Conservation (phyloP, 2,797 vertebrate genomes). For the Amazonetta brasiliensis region DNA sequence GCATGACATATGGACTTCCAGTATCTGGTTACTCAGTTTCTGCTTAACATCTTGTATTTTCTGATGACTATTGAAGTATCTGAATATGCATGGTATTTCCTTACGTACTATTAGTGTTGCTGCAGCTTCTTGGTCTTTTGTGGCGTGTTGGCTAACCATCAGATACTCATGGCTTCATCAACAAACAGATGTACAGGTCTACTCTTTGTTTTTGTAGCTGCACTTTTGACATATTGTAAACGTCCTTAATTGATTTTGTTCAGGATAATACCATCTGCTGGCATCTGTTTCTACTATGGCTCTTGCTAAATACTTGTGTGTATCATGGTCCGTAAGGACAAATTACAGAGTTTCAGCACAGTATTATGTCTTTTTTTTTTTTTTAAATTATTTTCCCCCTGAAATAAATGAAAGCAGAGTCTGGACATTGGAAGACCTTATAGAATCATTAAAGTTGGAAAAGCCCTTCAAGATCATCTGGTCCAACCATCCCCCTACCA, state of each 20-base stretch:
- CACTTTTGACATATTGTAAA: constrained; percentile 47
- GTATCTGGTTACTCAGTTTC: not conserved
- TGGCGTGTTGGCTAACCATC: constrained; percentile 33
- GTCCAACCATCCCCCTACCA: too few relatives aligned
- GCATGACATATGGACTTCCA: not conserved
- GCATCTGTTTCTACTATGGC: constrained; percentile 39
- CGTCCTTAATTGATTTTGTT: constrained; percentile 61
- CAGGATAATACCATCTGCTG: constrained; percentile 48
- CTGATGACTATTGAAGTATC: not conserved
- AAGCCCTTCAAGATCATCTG: too few relatives aligned
- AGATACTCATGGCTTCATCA: constrained; percentile 46
- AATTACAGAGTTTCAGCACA: not conserved
- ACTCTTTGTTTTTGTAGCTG: constrained; percentile 45
- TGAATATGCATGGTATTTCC: not conserved
- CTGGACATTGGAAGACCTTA: not conserved
- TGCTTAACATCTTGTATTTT: constrained; percentile 13
- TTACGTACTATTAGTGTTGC: not conserved
- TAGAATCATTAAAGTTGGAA: too few relatives aligned
- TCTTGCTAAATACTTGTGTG: not conserved
- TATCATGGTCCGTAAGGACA: not conserved
- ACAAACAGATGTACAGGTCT: constrained; percentile 66
- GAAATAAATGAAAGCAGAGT: not conserved
- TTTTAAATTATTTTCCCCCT: not conserved
- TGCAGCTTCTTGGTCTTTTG: not conserved
- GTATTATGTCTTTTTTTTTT: not conserved